Percentiles rank a stretch among this genome's conserved stretches.
phyloP scores from a whole-genome alignment of 2,888 invertebrate genomes.

The Lissonota sp. region DNA sequence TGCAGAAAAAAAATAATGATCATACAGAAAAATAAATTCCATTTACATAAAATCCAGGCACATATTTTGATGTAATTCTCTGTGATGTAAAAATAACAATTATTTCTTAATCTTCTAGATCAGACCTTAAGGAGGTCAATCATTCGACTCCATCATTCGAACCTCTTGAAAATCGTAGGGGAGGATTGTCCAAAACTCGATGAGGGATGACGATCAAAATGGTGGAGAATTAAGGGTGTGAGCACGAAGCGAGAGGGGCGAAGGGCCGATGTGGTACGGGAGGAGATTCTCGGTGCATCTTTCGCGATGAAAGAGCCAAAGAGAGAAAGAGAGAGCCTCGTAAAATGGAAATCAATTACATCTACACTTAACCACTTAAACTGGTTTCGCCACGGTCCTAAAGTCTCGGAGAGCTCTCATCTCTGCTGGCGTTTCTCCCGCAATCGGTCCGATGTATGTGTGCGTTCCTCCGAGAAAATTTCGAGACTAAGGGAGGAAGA shows the following conservation, averaged over 20 bases:
- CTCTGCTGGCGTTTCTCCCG: slow-evolving; percentile 60
- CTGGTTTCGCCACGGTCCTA: slow-evolving; percentile 83
- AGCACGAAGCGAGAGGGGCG: slow-evolving; percentile 44
- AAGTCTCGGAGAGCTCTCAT: slow-evolving; percentile 69
- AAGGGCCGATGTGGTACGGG: slow-evolving; percentile 38
- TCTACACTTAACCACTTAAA: slow-evolving; percentile 84
- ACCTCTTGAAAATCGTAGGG: no score
- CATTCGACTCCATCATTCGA: no score
- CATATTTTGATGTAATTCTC: no score
- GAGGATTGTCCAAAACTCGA: no score
- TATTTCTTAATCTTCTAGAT: no score
- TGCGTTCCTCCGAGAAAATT: slow-evolving; percentile 13
- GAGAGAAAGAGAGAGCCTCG: slow-evolving; percentile 76
- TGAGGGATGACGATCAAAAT: no score
- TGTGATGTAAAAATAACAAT: no score
- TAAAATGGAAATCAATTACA: slow-evolving; percentile 84
- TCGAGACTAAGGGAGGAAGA: slow-evolving; percentile 7
- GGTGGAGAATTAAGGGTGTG: slow-evolving; percentile 47
- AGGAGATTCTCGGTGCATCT: slow-evolving; percentile 53
- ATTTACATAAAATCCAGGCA: no score
- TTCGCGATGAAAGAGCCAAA: slow-evolving; percentile 51
- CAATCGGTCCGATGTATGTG: slow-evolving; percentile 38
- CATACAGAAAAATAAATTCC: no score
- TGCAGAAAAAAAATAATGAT: background rate
- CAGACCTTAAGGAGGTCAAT: no score